A percentile compares a stretch with the other conserved stretches of the same genome.
These are phyloP conservation scores for Octodon degus DNA, from an alignment of 2,113 vertebrate genomes.

Conservation along the genomic window DNA sequence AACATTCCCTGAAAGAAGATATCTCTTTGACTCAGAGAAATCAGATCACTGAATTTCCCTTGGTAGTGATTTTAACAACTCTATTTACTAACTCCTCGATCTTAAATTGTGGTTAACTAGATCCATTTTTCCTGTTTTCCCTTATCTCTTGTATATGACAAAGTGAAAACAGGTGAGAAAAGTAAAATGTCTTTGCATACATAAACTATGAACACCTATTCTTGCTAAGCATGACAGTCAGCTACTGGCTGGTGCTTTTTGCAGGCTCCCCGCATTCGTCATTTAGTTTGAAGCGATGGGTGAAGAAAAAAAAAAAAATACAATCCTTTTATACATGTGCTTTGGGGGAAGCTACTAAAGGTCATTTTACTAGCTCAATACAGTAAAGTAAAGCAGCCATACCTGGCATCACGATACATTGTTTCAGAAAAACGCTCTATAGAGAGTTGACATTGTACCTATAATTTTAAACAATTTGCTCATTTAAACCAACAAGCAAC, in stretches of 20 bases:
- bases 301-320: background rate
- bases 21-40: slow-evolving; percentile 38
- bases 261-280: background rate
- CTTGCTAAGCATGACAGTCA: background rate
- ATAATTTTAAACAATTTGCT: slow-evolving; percentile 78
- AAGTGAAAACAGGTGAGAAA: background rate
- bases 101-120: background rate
- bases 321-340: background rate
- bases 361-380: slow-evolving; percentile 35
- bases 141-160: background rate
- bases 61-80: background rate
- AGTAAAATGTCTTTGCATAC: background rate
- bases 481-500: slow-evolving; percentile 68
- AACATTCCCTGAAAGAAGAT: background rate
- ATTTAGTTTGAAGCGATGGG: background rate
- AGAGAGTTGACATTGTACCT: slow-evolving; percentile 46
- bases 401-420: slow-evolving; percentile 42
- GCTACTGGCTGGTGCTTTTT: background rate
- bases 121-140: background rate
- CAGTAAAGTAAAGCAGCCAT: slow-evolving; percentile 34
- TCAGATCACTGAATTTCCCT: background rate
- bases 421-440: slow-evolving; percentile 59
- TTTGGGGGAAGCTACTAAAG: background rate
- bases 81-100: background rate
- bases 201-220: background rate